Evolutionary conservation across 2,113 vertebrate species (phyloP).

Genomic region (Scomber japonicus): DNA sequence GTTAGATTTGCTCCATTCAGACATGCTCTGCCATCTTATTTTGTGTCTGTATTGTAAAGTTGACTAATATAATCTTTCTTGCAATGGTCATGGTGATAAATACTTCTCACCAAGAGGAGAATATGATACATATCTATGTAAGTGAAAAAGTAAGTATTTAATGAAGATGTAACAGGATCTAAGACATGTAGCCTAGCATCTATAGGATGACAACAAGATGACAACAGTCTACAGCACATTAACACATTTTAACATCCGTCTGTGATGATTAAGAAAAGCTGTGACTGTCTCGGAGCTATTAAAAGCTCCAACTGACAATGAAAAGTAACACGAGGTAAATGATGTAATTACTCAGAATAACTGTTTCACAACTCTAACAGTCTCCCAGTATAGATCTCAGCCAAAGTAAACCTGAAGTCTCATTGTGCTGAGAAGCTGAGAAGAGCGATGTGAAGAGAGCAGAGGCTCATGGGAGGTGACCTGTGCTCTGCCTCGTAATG

Average conservation of each 20-base stretch:
- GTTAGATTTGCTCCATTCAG: no score
- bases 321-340: conserved; percentile 54
- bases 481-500: conserved; percentile 77
- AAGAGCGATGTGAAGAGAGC: conserved; percentile 45
- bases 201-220: background rate
- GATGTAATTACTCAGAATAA: conserved; percentile 52
- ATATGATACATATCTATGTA: background rate
- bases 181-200: background rate
- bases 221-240: background rate
- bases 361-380: conserved; percentile 24
- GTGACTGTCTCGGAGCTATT: conserved; percentile 12
- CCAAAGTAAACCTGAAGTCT: conserved; percentile 54
- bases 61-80: no score
- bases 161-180: background rate
- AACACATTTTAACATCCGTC: background rate
- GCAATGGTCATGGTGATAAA: no score
- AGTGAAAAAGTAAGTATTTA: background rate
- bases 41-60: no score
- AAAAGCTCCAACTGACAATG: conserved; percentile 26
- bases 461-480: conserved; percentile 70
- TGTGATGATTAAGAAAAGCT: conserved; percentile 1
- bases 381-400: conserved; percentile 35
- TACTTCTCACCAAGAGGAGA: background rate
- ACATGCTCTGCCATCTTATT: no score
- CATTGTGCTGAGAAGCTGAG: conserved; percentile 9